Percentiles rank a stretch among this genome's conserved stretches.
phyloP scores from a whole-genome alignment of 2,113 vertebrate species.

The Cochlearius cochlearius region DNA sequence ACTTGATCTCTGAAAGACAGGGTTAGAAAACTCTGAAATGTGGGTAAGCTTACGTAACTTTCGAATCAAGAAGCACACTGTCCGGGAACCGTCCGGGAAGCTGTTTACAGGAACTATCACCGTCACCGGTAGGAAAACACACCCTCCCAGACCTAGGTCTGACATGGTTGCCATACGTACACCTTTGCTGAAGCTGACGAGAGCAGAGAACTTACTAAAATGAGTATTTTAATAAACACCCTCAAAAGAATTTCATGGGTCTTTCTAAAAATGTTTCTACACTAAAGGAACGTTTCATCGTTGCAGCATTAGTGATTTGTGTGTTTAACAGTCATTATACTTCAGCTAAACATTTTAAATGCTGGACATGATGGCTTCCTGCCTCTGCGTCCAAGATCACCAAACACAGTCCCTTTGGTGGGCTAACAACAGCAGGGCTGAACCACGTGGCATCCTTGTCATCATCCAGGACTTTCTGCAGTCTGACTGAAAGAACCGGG shows the following conservation, averaged over 20 bases:
- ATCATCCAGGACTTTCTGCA: background rate
- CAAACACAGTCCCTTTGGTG: background rate
- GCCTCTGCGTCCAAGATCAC: background rate
- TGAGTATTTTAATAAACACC: background rate
- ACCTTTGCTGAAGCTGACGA: background rate
- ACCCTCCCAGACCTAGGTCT: background rate
- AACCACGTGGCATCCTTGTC: background rate
- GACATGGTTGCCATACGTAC: fast-evolving
- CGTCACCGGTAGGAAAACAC: background rate
- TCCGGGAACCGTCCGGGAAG: background rate
- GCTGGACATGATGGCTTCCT: background rate
- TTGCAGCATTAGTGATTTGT: background rate
- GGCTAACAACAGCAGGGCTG: background rate
- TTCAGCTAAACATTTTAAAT: background rate
- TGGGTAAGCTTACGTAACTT: background rate
- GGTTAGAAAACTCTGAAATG: background rate
- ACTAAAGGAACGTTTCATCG: background rate
- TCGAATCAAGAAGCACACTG: background rate
- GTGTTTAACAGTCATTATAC: background rate
- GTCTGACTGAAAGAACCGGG: background rate
- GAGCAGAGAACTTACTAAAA: background rate
- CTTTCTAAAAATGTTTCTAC: background rate
- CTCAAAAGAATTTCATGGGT: background rate
- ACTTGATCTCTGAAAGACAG: background rate
- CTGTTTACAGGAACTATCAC: background rate